A percentile compares a stretch with the other conserved stretches of the same genome.
Evolutionary conservation across 2,888 invertebrate species (phyloP).

Genomic region (Cyclophora punctaria): DNA sequence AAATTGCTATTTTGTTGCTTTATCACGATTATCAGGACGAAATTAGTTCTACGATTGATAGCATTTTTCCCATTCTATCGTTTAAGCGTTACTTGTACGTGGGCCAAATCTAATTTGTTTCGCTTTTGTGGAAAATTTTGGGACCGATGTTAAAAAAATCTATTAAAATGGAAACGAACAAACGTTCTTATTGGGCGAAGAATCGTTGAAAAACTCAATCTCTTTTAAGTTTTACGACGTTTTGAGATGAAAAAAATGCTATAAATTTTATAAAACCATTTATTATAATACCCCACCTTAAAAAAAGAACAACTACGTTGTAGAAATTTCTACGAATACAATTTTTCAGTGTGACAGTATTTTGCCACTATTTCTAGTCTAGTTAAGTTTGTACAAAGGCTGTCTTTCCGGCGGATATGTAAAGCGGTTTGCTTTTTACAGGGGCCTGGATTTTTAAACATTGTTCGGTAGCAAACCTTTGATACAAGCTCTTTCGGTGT

Average conservation of each 20-base stretch:
- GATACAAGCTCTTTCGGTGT: conserved; percentile 44
- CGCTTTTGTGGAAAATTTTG: too few species aligned
- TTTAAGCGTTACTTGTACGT: not conserved
- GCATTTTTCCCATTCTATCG: conserved; percentile 34
- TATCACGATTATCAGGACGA: conserved; percentile 69
- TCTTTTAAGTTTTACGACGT: too few species aligned
- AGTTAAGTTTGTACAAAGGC: conserved; percentile 17
- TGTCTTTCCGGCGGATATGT: conserved; percentile 35
- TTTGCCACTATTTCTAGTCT: not conserved
- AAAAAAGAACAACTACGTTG: too few species aligned
- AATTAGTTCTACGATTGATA: conserved; percentile 67
- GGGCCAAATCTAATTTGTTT: too few species aligned
- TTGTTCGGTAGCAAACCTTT: conserved; percentile 43
- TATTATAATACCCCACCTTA: too few species aligned
- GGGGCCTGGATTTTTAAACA: conserved; percentile 33
- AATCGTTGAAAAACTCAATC: too few species aligned
- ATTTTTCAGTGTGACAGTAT: not conserved
- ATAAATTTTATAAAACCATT: too few species aligned
- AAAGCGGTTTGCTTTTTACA: conserved; percentile 26
- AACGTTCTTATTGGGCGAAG: too few species aligned
- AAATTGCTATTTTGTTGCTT: conserved; percentile 75
- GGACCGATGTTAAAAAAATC: too few species aligned
- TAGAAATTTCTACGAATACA: too few species aligned
- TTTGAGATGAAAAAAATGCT: too few species aligned
- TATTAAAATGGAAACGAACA: too few species aligned